Evolutionary conservation across 1,140 invertebrate species (phyloP).

Genomic region (Berghia stephanieae): DNA sequence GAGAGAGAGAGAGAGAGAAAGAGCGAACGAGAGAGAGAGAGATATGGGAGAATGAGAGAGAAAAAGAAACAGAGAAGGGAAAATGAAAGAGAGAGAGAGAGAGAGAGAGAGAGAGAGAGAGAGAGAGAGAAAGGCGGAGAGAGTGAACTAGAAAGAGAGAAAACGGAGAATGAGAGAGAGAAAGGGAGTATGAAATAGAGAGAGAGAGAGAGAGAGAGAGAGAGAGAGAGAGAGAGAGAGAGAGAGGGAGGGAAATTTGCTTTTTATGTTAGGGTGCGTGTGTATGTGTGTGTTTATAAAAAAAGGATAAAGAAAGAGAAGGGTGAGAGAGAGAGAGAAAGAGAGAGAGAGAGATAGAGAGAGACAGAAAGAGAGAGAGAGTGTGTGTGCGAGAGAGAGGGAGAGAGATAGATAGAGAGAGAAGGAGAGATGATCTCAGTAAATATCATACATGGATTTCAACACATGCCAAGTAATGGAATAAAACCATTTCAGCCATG

Average conservation of each 20-base stretch:
- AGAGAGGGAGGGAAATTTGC: too few species aligned
- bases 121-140: slow-evolving; percentile 33
- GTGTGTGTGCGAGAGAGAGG: too few species aligned
- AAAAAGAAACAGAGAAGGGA: background rate
- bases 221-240: background rate
- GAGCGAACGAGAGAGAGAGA: slow-evolving; percentile 12
- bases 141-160: too few species aligned
- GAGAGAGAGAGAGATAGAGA: too few species aligned
- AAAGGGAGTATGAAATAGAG: too few species aligned
- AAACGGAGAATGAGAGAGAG: background rate
- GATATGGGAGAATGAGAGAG: slow-evolving; percentile 15
- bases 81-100: slow-evolving; percentile 29
- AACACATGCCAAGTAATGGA: background rate
- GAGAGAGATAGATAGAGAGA: too few species aligned
- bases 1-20: background rate
- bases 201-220: too few species aligned
- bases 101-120: slow-evolving; percentile 34
- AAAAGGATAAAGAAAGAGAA: background rate
- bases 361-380: too few species aligned
- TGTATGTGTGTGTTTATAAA: too few species aligned
- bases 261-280: too few species aligned
- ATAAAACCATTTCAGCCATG: background rate
- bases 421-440: slow-evolving; percentile 21
- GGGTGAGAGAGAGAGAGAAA: background rate
- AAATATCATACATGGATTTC: slow-evolving; percentile 21